phyloP scores from a whole-genome alignment of 2,797 vertebrate species.

The Coccyzus lansbergi region DNA sequence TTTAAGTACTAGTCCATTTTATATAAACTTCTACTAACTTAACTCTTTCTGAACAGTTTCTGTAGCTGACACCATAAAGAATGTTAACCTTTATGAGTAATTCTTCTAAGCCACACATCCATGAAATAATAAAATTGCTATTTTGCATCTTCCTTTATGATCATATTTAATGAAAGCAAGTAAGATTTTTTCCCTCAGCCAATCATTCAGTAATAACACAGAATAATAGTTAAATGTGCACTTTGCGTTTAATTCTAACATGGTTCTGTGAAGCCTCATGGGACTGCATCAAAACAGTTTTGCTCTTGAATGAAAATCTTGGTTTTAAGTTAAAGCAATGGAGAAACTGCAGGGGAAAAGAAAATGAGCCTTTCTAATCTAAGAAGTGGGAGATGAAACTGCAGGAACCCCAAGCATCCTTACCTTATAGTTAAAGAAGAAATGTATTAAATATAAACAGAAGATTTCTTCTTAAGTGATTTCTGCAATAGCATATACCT shows the following conservation, averaged over 20 bases:
- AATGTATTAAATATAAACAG: neutral
- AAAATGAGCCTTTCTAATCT: neutral
- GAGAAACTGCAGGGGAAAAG: neutral
- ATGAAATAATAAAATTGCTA: neutral
- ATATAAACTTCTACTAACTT: neutral
- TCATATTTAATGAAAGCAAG: neutral
- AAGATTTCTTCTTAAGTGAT: neutral
- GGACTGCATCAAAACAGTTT: neutral
- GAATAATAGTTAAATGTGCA: neutral
- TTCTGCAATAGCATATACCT: neutral
- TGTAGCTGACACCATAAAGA: neutral
- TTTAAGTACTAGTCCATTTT: neutral
- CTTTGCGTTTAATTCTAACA: fast-evolving
- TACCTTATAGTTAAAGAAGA: neutral
- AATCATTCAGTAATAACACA: neutral
- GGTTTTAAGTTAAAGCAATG: neutral
- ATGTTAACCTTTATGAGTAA: neutral
- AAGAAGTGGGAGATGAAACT: neutral
- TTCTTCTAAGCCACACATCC: neutral
- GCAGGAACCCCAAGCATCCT: neutral
- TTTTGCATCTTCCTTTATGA: neutral
- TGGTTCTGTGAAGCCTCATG: neutral
- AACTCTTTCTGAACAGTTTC: neutral
- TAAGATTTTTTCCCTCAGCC: neutral
- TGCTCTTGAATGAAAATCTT: neutral